phyloP scores from a whole-genome alignment of 1,140 invertebrate genomes.

The Monochamus saltuarius region DNA sequence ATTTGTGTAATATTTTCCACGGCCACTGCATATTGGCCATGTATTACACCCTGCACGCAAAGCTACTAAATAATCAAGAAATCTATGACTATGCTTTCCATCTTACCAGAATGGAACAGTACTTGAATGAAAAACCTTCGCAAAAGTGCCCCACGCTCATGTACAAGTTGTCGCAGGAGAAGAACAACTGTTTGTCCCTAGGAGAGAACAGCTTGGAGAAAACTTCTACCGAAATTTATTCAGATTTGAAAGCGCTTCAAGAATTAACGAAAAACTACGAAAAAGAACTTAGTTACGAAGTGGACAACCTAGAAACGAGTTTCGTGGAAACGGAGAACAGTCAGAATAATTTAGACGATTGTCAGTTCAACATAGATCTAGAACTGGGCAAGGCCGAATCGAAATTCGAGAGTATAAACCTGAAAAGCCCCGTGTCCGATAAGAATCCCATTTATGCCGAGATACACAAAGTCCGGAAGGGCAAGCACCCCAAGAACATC shows the following conservation, averaged over 20 bases:
- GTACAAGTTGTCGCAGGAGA: conserved; percentile 44
- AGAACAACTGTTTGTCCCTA: conserved; percentile 25
- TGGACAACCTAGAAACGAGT: conserved; percentile 40
- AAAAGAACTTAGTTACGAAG: conserved; percentile 33
- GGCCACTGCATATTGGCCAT: conserved; percentile 89
- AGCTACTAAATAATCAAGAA: conserved; percentile 52
- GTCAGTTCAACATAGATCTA: conserved; percentile 27
- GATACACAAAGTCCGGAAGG: conserved; percentile 41
- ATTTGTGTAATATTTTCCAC: conserved; percentile 81
- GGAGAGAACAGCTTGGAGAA: conserved; percentile 43
- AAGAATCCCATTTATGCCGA: conserved; percentile 47
- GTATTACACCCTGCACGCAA: conserved; percentile 62
- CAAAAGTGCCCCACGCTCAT: conserved; percentile 43
- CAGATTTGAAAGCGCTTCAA: conserved; percentile 45
- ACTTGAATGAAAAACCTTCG: conserved; percentile 47
- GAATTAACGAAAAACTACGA: conserved; percentile 39
- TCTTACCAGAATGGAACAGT: conserved; percentile 58
- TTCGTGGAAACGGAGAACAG: conserved; percentile 44
- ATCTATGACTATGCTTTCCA: conserved; percentile 61
- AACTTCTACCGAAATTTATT: conserved; percentile 46
- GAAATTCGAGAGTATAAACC: conserved; percentile 39
- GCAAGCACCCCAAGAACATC: background rate
- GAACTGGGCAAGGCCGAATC: conserved; percentile 24
- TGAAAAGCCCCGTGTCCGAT: conserved; percentile 40
- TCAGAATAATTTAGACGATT: conserved; percentile 38